Evolutionary conservation across 2,113 vertebrate species (phyloP), one percentile per base, ranked within the genome.

Genomic region (Ictalurus punctatus): DNA sequence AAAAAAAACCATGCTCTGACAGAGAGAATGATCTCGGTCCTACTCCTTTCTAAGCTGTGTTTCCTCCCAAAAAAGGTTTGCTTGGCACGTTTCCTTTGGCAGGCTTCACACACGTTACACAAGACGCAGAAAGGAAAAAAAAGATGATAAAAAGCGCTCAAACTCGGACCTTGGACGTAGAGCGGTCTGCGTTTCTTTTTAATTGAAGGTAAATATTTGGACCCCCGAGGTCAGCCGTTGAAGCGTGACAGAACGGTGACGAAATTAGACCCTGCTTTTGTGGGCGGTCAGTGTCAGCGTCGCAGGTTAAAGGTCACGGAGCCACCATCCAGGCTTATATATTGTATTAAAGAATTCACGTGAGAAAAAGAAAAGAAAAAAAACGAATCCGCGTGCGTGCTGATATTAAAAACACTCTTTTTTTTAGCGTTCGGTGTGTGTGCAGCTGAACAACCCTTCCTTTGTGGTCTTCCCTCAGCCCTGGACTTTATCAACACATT

Each of bases 401-500:
- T 37, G 69, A 37, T 17, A 71, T n/a, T 14, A 30, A 12, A 44
- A 44, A 44, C 44, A 44, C 0, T 74, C 8, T 40, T 40, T 80
- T 19, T 78, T 8, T 87, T 34, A 71, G 81, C 61, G 56, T 83
- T 14, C 59, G 59, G 63, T 91, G 84, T 37, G 65, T 85, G 71
- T 63, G 13, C 86, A 87, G 92, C 87, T 54, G 40, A 74, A 89
- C 88, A 80, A 25, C 37, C 30, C 63, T 79, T 85, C 88, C 88
- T 85, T 85, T 89, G 83, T 89, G 88, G 91, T 91, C 92, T 92
- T 91, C 89, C 91, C 89, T 71, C 91, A 87, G 93, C 89, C 93
- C 95, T 95, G 94, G 94, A 94, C 94, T 95, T 94, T 93, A 94
- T 95, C 94, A 95, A 87, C 92, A 92, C 92, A 92, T 94, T 94